Base-by-base conservation (phyloP, 2,113 vertebrate species). In the Choloepus hoffmanni region DNA sequence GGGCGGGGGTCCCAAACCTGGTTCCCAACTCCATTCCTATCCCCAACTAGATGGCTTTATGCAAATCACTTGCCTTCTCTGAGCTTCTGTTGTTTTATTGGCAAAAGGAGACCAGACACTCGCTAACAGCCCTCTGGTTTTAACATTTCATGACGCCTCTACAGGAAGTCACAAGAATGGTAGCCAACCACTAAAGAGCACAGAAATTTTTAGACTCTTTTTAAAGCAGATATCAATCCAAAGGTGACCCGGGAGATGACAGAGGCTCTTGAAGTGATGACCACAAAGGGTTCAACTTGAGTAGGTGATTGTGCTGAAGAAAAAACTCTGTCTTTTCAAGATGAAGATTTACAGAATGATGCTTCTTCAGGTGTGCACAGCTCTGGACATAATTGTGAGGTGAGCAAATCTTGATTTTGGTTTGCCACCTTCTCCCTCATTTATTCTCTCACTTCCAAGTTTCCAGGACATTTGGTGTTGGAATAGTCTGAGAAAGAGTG, bases 11-110 rank as follows among this genome's bases (percentile, higher is more conserved):
- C 55, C 67, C 89, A 81, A 60, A 50, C 85, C 45, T 36, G 26
- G 65, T 36, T 85, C 82, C 50, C 16, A 73, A 67, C 3, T 91
- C 88, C 14, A 21, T 55, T 70, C 53, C 43, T 74, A 36, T 48
- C 84, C 26, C 63, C 94, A 95, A 83, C 89, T 33, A 82, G 79
- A 94, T 89, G 70, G 7, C 19, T 96, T 89, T 30, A 92, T 77
- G 60, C 19, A 95, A 93, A 91, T 92, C n/a, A 40, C 7, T 58
- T 48, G 87, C 89, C 76, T 53, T 84, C 86, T 79, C 76, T 48
- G 45, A 33, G 58, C n/a, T 72, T 58, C 63, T 94, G 70, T 58
- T 77, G 23, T 79, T 82, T 89, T 85, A 48, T 40, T 26, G 4
- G 84, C 81, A 96, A 96, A 45, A 78, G n/a, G 26, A 92, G 36